Evolutionary conservation across 1,140 invertebrate species (phyloP).

Genomic region (Halesus radiatus): DNA sequence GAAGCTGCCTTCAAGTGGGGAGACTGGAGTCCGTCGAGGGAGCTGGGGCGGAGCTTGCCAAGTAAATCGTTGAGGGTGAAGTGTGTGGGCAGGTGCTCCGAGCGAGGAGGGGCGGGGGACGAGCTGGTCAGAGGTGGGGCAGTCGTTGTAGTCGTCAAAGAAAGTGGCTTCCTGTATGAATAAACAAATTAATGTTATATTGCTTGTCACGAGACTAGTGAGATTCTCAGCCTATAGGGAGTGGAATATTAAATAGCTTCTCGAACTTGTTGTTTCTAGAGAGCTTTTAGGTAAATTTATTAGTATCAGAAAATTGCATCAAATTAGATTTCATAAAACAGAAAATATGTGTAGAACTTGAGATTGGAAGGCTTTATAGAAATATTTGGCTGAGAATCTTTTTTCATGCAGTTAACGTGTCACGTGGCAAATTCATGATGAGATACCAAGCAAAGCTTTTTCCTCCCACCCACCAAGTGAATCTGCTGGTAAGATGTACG

Average conservation of each 20-base stretch:
- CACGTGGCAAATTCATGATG: conserved; percentile 59
- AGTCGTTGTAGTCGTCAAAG: conserved; percentile 70
- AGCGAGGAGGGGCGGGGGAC: conserved; percentile 67
- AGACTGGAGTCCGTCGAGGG: conserved; percentile 69
- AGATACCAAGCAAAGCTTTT: conserved; percentile 73
- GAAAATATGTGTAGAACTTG: too few relatives aligned
- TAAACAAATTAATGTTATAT: conserved; percentile 25
- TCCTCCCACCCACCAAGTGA: conserved; percentile 70
- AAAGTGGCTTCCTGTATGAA: conserved; percentile 66
- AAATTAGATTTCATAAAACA: too few relatives aligned
- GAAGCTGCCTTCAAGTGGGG: conserved; percentile 66
- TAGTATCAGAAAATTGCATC: too few relatives aligned
- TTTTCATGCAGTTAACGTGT: conserved; percentile 35
- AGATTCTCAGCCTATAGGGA: conserved; percentile 49
- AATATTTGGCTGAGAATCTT: conserved; percentile 48
- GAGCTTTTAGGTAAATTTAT: too few relatives aligned
- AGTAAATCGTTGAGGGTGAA: conserved; percentile 69
- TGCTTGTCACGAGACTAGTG: neutral
- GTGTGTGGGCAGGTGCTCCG: conserved; percentile 68
- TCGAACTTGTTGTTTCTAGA: too few relatives aligned
- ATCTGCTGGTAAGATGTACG: conserved; percentile 23
- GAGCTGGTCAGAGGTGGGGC: conserved; percentile 69
- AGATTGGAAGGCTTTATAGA: too few relatives aligned
- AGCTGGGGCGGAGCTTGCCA: conserved; percentile 68
- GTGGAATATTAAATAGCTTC: too few relatives aligned